phyloP scores from a whole-genome alignment of 2,888 invertebrate genomes.

The Cephus nigrinus region DNA sequence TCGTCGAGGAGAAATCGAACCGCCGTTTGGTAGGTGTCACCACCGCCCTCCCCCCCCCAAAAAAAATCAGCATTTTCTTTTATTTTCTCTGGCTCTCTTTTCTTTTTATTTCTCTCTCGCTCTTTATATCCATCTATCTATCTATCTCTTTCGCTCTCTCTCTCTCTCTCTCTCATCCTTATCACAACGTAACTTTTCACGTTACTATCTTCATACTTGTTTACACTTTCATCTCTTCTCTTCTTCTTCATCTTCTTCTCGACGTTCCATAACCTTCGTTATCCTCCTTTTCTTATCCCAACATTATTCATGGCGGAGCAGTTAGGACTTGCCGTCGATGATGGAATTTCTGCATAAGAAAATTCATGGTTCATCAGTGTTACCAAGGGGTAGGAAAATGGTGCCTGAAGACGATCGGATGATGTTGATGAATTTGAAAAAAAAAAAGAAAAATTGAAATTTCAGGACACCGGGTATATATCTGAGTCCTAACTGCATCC shows the following conservation, averaged over 20 bases:
- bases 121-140: too few species aligned
- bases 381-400: background rate
- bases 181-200: slow-evolving; percentile 7
- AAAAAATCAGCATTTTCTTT: background rate
- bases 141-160: slow-evolving; percentile 11
- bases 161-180: slow-evolving; percentile 20
- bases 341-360: background rate
- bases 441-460: background rate
- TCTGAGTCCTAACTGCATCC: background rate
- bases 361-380: background rate
- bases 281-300: background rate
- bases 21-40: slow-evolving; percentile 78
- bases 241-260: slow-evolving; percentile 34
- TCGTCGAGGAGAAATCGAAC: slow-evolving; percentile 74
- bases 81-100: too few species aligned
- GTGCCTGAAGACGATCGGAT: background rate
- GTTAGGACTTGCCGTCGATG: background rate
- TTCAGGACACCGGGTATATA: background rate
- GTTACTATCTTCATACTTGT: background rate
- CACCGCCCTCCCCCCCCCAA: slow-evolving; percentile 35
- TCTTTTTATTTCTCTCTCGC: too few species aligned
- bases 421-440: background rate
- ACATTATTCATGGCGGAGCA: background rate
- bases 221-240: slow-evolving; percentile 8
- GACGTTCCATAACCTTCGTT: slow-evolving; percentile 9